A percentile compares a stretch with the other conserved stretches of the same genome.
Conservation (phyloP, 1,140 invertebrate genomes). For the Platyscapa corneri region DNA sequence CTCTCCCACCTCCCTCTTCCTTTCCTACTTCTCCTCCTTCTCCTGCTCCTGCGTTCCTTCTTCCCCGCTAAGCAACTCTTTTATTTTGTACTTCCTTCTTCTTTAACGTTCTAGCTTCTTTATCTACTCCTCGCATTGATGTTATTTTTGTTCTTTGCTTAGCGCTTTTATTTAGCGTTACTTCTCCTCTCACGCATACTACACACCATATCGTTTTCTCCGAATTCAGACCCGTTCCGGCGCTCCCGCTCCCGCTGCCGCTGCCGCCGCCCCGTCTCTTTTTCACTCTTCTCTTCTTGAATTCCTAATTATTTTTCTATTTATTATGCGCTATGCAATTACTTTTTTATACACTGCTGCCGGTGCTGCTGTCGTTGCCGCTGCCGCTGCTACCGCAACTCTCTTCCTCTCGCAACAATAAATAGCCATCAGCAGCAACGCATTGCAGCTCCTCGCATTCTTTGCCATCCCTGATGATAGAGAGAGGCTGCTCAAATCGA, state of each 20-base stretch:
- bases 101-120: conserved; percentile 47
- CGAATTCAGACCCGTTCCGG: conserved; percentile 30
- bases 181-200: neutral
- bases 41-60: conserved; percentile 19
- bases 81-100: conserved; percentile 48
- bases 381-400: neutral
- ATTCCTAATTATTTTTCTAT: conserved; percentile 52
- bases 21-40: conserved; percentile 39
- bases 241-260: neutral
- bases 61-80: conserved; percentile 37
- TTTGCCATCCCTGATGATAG: conserved; percentile 35
- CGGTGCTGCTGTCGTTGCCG: neutral
- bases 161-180: conserved; percentile 49
- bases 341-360: conserved; percentile 28
- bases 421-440: conserved; percentile 7
- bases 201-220: conserved; percentile 34
- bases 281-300: conserved; percentile 15
- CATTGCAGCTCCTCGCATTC: neutral
- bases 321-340: conserved; percentile 50
- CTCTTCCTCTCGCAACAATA: conserved; percentile 6
- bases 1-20: neutral
- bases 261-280: conserved; percentile 19
- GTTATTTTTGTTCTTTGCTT: conserved; percentile 45
- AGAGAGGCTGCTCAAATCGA: conserved; percentile 24
- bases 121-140: conserved; percentile 33